Percentiles rank a stretch among this genome's conserved stretches.
phyloP scores from a whole-genome alignment of 2,113 vertebrate genomes.

The Triplophysa dalaica region DNA sequence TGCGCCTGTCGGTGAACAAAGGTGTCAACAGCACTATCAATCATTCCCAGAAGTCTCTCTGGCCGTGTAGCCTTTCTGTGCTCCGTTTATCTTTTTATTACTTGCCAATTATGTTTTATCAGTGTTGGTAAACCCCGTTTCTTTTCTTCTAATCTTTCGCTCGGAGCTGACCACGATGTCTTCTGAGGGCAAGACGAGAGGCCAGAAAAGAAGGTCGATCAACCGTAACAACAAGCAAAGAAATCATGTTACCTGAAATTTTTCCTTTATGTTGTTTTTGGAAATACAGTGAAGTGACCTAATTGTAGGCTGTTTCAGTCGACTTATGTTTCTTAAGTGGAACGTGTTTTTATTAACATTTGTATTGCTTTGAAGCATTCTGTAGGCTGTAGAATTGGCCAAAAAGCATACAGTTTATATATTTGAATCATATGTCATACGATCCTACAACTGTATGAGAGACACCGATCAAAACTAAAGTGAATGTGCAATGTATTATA shows the following conservation, averaged over 20 bases:
- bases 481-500: no score
- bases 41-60: slow-evolving; percentile 29
- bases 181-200: slow-evolving; percentile 24
- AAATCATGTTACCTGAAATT: neutral
- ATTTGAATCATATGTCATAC: no score
- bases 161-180: slow-evolving; percentile 10
- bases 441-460: no score
- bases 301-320: no score
- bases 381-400: no score
- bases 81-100: slow-evolving; percentile 29
- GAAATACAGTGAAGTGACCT: no score
- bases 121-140: slow-evolving; percentile 49
- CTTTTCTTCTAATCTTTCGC: slow-evolving; percentile 42
- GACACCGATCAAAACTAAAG: no score
- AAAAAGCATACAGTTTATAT: no score
- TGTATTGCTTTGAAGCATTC: no score
- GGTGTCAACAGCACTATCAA: slow-evolving; percentile 33
- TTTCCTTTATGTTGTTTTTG: neutral
- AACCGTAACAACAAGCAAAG: neutral
- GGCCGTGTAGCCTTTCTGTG: slow-evolving; percentile 2
- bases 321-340: no score
- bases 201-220: neutral
- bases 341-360: no score
- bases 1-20: slow-evolving; percentile 18
- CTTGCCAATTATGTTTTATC: slow-evolving; percentile 33